Evolutionary conservation across 1,140 invertebrate species (phyloP).

Genomic region (Drosophila sturtevanti): DNA sequence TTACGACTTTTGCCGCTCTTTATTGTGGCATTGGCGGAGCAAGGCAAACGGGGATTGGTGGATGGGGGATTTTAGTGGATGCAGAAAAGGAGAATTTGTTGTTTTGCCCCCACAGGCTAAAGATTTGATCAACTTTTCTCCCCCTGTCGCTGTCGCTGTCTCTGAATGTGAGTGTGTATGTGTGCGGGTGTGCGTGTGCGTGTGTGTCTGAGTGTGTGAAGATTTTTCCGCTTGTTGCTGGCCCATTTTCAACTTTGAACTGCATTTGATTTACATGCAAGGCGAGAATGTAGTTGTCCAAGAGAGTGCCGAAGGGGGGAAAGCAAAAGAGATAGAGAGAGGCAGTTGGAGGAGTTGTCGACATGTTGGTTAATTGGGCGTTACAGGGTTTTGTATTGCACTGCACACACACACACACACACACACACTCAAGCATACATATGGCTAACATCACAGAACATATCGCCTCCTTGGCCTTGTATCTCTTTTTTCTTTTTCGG

Average conservation of each 20-base stretch:
- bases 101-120: constrained; percentile 24
- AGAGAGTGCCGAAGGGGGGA: background rate
- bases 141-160: background rate
- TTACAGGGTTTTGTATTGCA: constrained; percentile 27
- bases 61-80: background rate
- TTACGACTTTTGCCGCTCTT: constrained; percentile 41
- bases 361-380: constrained; percentile 56
- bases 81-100: constrained; percentile 2
- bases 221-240: constrained; percentile 40
- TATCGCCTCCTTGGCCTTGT: background rate
- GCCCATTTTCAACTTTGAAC: constrained; percentile 56
- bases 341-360: constrained; percentile 35
- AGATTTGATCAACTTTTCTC: constrained; percentile 59
- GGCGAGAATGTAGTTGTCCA: constrained; percentile 11
- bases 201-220: constrained; percentile 9
- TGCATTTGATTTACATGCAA: constrained; percentile 54
- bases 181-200: background rate
- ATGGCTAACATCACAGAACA: background rate
- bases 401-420: too few species aligned
- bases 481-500: background rate
- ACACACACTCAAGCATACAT: background rate
- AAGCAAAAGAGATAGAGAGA: too few species aligned
- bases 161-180: background rate
- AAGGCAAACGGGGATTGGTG: background rate
- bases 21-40: background rate